Percentiles rank a stretch among this genome's conserved stretches.
Evolutionary conservation across 1,140 invertebrate genomes (phyloP).

Genomic region (Holcopasites calliopsidis): DNA sequence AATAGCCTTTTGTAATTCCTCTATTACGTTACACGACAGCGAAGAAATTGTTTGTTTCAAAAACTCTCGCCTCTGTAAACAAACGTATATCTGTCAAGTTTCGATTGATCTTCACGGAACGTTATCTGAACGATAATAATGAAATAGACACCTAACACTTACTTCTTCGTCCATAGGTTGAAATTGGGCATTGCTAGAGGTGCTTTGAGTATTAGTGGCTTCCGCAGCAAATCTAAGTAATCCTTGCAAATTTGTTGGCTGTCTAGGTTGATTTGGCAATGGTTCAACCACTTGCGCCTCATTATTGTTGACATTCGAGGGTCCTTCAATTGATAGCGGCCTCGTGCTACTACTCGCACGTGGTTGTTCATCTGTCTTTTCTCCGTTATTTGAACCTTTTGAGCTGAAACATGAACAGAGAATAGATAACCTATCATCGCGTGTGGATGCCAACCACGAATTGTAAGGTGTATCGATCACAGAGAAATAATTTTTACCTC

Average conservation of each 20-base stretch:
- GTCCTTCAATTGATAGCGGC: slow-evolving; percentile 72
- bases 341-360: slow-evolving; percentile 58
- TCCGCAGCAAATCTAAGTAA: slow-evolving; percentile 84
- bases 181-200: slow-evolving; percentile 75
- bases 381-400: not conserved
- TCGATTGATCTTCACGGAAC: not conserved
- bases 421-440: not conserved
- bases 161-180: slow-evolving; percentile 83
- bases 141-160: slow-evolving; percentile 31
- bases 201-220: slow-evolving; percentile 81
- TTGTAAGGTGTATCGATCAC: not conserved
- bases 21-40: slow-evolving; percentile 84
- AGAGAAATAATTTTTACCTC: slow-evolving; percentile 53
- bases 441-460: not conserved
- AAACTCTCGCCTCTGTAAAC: slow-evolving; percentile 84
- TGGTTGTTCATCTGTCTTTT: not conserved
- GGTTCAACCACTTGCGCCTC: slow-evolving; percentile 23
- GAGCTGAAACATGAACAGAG: not conserved
- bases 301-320: slow-evolving; percentile 48
- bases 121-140: not conserved
- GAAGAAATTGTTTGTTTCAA: slow-evolving; percentile 85
- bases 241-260: slow-evolving; percentile 80
- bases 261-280: slow-evolving; percentile 73
- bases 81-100: not conserved
- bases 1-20: slow-evolving; percentile 83